Evolutionary conservation across 2,797 vertebrate species (phyloP), one percentile per base, ranked within the genome.

Genomic region (Cryptoblepharus egeriae): DNA sequence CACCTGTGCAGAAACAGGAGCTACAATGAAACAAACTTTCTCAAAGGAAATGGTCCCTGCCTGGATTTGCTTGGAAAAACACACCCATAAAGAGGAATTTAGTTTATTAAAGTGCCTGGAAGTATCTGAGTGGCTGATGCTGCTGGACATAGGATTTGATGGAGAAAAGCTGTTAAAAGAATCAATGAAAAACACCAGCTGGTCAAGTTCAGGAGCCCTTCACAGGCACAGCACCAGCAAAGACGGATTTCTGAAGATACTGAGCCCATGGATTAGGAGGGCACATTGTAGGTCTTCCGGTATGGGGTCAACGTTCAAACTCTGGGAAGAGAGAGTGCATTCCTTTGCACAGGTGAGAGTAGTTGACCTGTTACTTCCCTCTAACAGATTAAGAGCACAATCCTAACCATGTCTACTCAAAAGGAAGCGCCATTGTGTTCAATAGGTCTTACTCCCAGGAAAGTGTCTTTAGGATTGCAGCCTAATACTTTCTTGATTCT

Each of bases 311-410:
- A 35, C 22, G 57, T 79, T 75, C 28, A 5, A 75, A 90, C 80
- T 67, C 73, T 39, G 37, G 37, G 39, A 37, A 67, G 18, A 45
- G 42, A 39, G 37, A 30, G 35, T 35, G 58, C 10, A 24, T 58
- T 68, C 55, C 72, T 75, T 52, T 8, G 9, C 28, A 13, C 8
- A 3, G 28, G 10, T 55, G 55, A 45, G 9, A 60, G 32, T 6
- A 57, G 26, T 30, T n/a, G 15, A 39, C 86, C 42, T 57, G 80
- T 30, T 63, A 74, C 69, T 90, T 90, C 81, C 63, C 82, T 72
- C 61, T 81, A n/a, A 1, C 39, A 77, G 87, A 87, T 24, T 0
- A n/a, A n/a, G n/a, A n/a, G n/a, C n/a, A n/a, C n/a, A n/a, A n/a
- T n/a, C n/a, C n/a, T n/a, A n/a, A n/a, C n/a, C n/a, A n/a, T n/a